Evolutionary conservation across 2,888 invertebrate genomes (phyloP), one percentile per base, ranked within the genome.

Genomic region (Priocnemis perturbator): DNA sequence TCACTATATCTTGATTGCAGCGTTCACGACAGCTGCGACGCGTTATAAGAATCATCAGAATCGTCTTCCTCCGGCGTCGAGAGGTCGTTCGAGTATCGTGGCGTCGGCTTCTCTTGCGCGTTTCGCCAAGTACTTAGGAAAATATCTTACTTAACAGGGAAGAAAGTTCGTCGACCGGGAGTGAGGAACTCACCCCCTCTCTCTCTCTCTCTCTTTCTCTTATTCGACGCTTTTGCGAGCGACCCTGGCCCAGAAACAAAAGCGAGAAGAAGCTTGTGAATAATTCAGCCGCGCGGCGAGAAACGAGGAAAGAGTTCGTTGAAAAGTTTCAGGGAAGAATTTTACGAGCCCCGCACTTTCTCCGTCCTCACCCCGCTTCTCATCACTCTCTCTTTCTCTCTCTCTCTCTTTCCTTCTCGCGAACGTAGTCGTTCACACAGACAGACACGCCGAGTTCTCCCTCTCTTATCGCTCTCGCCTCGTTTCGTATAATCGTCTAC

Each of bases 241-340:
- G 86, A 87, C 89, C 89, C 86, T 89, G 89, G 89, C 89, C 89
- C 86, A 88, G 89, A 89, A 88, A 89, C 87, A 88, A 87, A 87
- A 85, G 86, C 84, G 82, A 83, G 83, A 85, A 83, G 83, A 83
- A 85, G 84, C 87, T 88, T 84, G 87, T 89, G 88, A 88, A 89
- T 89, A 88, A 88, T 89, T 89, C 50, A 17, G 50, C n/a, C 50
- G 50, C 50, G 50, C 50, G 50, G 50, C 53, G 64, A 52, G 53
- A 63, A 56, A 50, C 50, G 50, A 50, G 19, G 65, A 62, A 55
- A 52, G 60, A 50, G 26, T 50, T 50, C 50, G 50, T 17, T 50
- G 50, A 50, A 50, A 50, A 50, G 50, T 50, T 17, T 50, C 50
- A 19, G 50, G 11, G n/a, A 17, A 50, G 50, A 50, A 50, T 50